Conservation (phyloP, 2,797 vertebrate species). For the Argyrosomus regius region DNA sequence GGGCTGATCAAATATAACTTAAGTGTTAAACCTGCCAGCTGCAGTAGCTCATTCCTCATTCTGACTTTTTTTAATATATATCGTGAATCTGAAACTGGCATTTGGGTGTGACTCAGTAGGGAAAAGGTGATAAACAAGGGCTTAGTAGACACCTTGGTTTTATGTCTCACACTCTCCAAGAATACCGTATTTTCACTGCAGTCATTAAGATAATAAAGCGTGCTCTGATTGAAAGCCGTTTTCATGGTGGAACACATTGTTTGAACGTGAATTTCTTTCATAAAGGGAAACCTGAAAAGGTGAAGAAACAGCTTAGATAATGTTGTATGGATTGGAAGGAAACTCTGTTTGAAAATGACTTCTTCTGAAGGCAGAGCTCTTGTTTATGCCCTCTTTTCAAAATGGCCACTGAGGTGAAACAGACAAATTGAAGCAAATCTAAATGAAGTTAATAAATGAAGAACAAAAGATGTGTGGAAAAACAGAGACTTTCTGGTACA, state of each 20-base stretch:
- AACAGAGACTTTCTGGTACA: neutral
- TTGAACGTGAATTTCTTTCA: constrained; percentile 42
- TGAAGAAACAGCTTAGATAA: constrained; percentile 33
- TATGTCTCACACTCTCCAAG: constrained; percentile 1
- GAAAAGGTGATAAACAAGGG: constrained; percentile 26
- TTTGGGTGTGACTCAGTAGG: neutral
- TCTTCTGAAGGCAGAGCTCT: constrained; percentile 17
- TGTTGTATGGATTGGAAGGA: neutral
- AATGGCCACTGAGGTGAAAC: constrained; percentile 54
- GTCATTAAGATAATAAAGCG: constrained; percentile 32
- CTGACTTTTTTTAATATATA: neutral
- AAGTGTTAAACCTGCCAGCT: constrained; percentile 47
- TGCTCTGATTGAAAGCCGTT: constrained; percentile 44
- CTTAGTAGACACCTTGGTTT: constrained; percentile 2
- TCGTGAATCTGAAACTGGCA: neutral
- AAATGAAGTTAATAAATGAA: constrained; percentile 25
- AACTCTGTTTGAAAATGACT: constrained; percentile 32
- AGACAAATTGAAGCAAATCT: constrained; percentile 25
- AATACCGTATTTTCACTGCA: constrained; percentile 2
- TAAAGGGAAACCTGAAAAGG: constrained; percentile 36
- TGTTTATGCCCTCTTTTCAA: constrained; percentile 61
- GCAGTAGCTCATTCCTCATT: constrained; percentile 27
- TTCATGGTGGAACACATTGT: constrained; percentile 14
- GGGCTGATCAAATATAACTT: constrained; percentile 48
- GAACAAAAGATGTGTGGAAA: constrained; percentile 10